These are phyloP conservation scores for Netelia melanura DNA, from an alignment of 2,888 invertebrate species.

Conservation along the genomic window DNA sequence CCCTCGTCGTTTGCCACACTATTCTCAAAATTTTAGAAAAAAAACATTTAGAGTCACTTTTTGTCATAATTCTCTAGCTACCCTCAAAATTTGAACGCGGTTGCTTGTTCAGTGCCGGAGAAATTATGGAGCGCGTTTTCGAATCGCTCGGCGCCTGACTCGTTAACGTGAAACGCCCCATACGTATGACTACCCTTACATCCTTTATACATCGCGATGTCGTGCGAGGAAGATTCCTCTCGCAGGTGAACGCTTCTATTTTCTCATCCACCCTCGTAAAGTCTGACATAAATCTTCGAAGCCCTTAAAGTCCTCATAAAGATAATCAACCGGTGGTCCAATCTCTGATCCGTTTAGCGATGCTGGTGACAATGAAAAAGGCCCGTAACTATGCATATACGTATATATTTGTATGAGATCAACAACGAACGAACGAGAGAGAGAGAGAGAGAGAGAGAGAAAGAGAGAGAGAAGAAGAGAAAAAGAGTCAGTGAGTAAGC, in stretches of 20 bases:
- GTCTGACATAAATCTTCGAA: slow-evolving; percentile 68
- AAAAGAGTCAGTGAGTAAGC: slow-evolving; percentile 1
- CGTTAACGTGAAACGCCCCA: background rate
- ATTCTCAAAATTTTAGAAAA: no score
- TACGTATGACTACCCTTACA: background rate
- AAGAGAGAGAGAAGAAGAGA: slow-evolving; percentile 19
- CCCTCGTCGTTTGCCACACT: no score
- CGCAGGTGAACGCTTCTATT: slow-evolving; percentile 35
- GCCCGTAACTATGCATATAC: slow-evolving; percentile 27
- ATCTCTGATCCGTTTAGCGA: slow-evolving; percentile 77
- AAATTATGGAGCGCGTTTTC: no score
- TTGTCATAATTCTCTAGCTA: no score
- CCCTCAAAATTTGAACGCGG: no score
- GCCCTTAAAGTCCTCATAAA: slow-evolving; percentile 73
- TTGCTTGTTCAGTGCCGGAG: no score
- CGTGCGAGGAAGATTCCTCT: slow-evolving; percentile 26
- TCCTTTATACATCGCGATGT: slow-evolving; percentile 6
- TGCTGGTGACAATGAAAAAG: slow-evolving; percentile 72
- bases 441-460: slow-evolving; percentile 14
- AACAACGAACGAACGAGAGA: background rate
- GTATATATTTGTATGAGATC: background rate
- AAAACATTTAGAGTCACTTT: no score
- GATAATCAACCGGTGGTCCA: slow-evolving; percentile 78
- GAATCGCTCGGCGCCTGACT: no score
- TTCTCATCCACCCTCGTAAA: slow-evolving; percentile 33